Percentiles rank a stretch among this genome's conserved stretches.
These are phyloP conservation scores for Bombylius discolor DNA, from an alignment of 2,888 invertebrate genomes.

Conservation along the genomic window DNA sequence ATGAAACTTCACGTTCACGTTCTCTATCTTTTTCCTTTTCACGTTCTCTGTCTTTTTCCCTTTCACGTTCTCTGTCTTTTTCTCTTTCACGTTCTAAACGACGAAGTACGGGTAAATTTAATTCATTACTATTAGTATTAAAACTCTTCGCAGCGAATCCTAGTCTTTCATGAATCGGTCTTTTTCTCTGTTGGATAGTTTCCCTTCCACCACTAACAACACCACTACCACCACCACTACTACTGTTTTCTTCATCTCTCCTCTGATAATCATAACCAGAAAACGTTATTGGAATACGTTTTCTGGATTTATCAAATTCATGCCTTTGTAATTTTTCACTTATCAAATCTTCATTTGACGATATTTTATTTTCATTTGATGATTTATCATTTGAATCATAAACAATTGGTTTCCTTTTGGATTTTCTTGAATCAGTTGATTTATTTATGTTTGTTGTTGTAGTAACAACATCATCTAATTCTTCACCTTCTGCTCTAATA, in stretches of 20 bases:
- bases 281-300: conserved; percentile 9
- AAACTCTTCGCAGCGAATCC: conserved; percentile 24
- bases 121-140: too few relatives aligned
- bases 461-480: conserved; percentile 17
- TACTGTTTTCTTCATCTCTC: background rate
- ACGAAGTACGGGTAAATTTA: too few relatives aligned
- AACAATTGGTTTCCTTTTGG: conserved; percentile 24
- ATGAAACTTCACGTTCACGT: too few relatives aligned
- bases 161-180: conserved; percentile 39
- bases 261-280: background rate
- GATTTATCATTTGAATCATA: conserved; percentile 17
- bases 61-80: too few relatives aligned
- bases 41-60: too few relatives aligned
- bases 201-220: too few relatives aligned
- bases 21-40: too few relatives aligned
- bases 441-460: background rate
- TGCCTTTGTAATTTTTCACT: background rate
- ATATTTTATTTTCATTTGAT: background rate
- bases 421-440: conserved; percentile 12
- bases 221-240: too few relatives aligned
- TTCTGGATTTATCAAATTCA: background rate
- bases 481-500: conserved; percentile 50
- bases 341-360: background rate
- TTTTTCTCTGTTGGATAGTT: conserved; percentile 17
- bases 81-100: too few relatives aligned